Percentiles rank a stretch among this genome's conserved stretches.
Conservation (phyloP, 2,113 vertebrate species). For the Oxyruncus cristatus region DNA sequence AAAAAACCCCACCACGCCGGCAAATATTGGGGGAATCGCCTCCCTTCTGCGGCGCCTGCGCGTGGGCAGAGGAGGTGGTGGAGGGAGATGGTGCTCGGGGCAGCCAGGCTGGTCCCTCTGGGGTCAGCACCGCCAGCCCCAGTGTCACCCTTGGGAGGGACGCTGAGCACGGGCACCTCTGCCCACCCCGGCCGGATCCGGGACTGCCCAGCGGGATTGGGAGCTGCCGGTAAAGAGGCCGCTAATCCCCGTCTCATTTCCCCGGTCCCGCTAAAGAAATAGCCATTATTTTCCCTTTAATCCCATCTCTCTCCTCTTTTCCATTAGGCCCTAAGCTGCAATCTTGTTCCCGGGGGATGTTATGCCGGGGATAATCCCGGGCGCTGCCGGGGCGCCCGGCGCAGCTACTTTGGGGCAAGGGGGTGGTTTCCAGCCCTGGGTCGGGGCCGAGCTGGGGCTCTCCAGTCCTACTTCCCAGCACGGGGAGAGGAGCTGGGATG, state of each 20-base stretch:
- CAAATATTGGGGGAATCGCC: not conserved
- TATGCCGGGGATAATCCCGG: not conserved
- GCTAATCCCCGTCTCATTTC: constrained; percentile 31
- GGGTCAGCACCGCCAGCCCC: not conserved
- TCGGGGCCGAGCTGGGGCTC: fast-evolving
- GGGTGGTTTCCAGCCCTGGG: not conserved
- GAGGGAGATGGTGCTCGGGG: not conserved
- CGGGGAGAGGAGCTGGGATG: not conserved
- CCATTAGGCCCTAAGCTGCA: constrained; percentile 12
- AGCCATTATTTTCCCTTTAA: constrained; percentile 36
- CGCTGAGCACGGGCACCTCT: fast-evolving
- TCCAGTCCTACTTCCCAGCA: fast-evolving
- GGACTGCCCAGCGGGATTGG: not conserved
- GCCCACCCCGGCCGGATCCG: not conserved
- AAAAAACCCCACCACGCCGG: not conserved
- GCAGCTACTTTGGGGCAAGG: not conserved
- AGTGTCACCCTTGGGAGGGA: fast-evolving
- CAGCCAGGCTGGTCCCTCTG: fast-evolving
- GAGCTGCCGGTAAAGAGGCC: not conserved
- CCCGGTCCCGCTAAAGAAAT: not conserved
- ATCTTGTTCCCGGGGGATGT: not conserved
- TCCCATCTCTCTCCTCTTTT: constrained; percentile 10
- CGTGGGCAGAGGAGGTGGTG: fast-evolving
- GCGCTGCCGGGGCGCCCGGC: fast-evolving
- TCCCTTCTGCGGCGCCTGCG: fast-evolving